phyloP scores from a whole-genome alignment of 1,140 invertebrate genomes.

The Xylocopa sonorina region DNA sequence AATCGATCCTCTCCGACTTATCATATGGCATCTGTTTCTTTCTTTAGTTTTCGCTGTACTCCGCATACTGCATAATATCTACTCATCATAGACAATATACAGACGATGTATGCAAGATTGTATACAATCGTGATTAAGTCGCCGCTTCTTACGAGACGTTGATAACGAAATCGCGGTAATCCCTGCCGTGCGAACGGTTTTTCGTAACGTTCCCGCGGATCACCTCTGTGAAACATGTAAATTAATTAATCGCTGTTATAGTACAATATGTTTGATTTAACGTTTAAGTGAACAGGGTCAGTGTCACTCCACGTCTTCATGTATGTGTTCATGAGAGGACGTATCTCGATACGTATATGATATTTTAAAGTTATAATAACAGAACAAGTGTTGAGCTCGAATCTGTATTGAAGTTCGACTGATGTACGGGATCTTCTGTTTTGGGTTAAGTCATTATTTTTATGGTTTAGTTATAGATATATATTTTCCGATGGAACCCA shows the following conservation, averaged over 20 bases:
- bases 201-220: too few species aligned
- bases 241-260: conserved; percentile 2
- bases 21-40: not conserved
- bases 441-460: conserved; percentile 33
- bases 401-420: conserved; percentile 1
- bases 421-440: conserved; percentile 8
- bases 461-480: conserved; percentile 45
- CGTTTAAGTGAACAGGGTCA: not conserved
- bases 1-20: conserved; percentile 11
- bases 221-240: not conserved
- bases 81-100: conserved; percentile 11
- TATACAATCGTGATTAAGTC: conserved; percentile 52
- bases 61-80: conserved; percentile 4
- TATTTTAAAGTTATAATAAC: conserved; percentile 9
- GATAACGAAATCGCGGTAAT: conserved; percentile 16
- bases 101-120: conserved; percentile 37
- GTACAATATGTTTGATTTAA: not conserved
- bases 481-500: conserved; percentile 22
- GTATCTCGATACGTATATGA: conserved; percentile 2
- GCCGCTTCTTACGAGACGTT: conserved; percentile 4
- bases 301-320: not conserved
- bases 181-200: not conserved
- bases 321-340: not conserved
- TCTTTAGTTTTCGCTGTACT: not conserved
- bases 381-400: not conserved